Percentiles rank a stretch among this genome's conserved stretches.
Conservation (phyloP, 2,113 vertebrate species). For the Lepisosteus osseus region DNA sequence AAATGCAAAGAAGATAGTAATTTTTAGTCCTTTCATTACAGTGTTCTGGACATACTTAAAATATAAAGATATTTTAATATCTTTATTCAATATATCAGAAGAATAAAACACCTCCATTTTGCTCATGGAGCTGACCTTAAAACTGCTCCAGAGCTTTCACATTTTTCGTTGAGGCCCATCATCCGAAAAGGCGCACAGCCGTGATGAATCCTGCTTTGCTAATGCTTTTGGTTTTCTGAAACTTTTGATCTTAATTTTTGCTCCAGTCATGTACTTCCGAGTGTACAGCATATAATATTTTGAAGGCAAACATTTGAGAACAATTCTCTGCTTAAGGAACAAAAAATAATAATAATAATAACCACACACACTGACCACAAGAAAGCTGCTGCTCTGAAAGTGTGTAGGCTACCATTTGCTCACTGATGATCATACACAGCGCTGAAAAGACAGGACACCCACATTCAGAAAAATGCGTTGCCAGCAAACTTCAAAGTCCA, state of each 20-base stretch:
- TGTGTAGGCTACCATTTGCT: conserved; percentile 26
- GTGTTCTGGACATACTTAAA: no score
- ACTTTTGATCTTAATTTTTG: conserved; percentile 28
- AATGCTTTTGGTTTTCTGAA: no score
- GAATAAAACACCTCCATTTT: no score
- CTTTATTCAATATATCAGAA: no score
- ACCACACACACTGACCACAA: conserved; percentile 54
- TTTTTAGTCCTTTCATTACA: no score
- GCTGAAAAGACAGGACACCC: conserved; percentile 17
- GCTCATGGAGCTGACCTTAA: no score
- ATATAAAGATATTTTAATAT: no score
- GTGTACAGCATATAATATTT: conserved; percentile 29
- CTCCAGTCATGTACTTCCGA: conserved; percentile 47
- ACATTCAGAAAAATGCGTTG: conserved; percentile 24
- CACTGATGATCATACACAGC: conserved; percentile 8
- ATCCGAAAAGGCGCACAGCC: no score
- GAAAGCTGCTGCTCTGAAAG: conserved; percentile 46
- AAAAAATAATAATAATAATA: conserved; percentile 25
- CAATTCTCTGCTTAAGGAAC: conserved; percentile 37
- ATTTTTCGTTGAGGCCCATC: no score
- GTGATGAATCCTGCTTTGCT: no score
- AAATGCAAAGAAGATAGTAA: no score
- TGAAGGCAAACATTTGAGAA: conserved; percentile 35
- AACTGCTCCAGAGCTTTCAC: no score
- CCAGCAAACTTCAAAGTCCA: conserved; percentile 32